Conservation (phyloP, 2,113 vertebrate genomes). For the Forbesichthys agassizii region DNA sequence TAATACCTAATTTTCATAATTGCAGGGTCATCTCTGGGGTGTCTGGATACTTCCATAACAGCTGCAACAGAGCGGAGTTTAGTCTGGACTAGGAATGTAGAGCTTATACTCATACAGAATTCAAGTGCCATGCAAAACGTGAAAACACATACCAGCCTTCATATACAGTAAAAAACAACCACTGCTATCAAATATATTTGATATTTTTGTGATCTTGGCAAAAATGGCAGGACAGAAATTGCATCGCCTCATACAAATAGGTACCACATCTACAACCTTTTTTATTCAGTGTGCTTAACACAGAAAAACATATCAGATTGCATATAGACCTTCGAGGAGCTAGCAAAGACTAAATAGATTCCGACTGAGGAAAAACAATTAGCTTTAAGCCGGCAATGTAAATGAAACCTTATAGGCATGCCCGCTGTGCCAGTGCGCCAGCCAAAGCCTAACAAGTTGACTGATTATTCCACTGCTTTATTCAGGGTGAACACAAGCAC, state of each 20-base stretch:
- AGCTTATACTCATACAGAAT: slow-evolving; percentile 57
- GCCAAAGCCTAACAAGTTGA: slow-evolving; percentile 42
- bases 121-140: neutral
- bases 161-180: too few relatives aligned
- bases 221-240: too few relatives aligned
- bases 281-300: neutral
- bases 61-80: slow-evolving; percentile 64
- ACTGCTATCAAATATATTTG: too few relatives aligned
- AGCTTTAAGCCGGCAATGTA: neutral
- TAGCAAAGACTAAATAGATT: neutral
- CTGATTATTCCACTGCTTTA: slow-evolving; percentile 29
- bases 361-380: neutral
- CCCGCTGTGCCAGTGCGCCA: slow-evolving; percentile 27
- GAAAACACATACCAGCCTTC: too few relatives aligned
- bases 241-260: too few relatives aligned
- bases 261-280: too few relatives aligned
- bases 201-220: too few relatives aligned
- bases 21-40: slow-evolving; percentile 74
- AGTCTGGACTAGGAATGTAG: slow-evolving; percentile 57
- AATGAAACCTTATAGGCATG: neutral
- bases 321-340: neutral
- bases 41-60: slow-evolving; percentile 71
- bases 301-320: neutral
- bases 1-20: slow-evolving; percentile 80
- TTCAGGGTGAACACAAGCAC: neutral